These are phyloP conservation scores for Ceratotherium simum DNA, from an alignment of 2,113 vertebrate species.

Conservation along the genomic window DNA sequence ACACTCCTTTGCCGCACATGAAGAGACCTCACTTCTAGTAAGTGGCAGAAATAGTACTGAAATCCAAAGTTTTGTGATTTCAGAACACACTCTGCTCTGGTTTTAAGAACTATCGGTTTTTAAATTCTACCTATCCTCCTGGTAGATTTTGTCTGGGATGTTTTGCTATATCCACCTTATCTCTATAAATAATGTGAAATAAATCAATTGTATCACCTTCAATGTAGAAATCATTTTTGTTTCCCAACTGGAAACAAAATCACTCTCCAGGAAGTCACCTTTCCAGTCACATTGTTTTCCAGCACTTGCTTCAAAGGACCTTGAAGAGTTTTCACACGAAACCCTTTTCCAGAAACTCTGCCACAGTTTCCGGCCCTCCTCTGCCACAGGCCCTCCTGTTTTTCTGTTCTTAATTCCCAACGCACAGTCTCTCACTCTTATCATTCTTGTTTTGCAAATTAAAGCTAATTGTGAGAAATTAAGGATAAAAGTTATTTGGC, in stretches of 20 bases:
- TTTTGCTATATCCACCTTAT: not conserved
- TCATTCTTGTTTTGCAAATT: conserved; percentile 55
- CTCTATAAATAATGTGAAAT: not conserved
- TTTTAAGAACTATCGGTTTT: not conserved
- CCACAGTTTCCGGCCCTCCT: too few species aligned
- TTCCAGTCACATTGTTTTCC: not conserved
- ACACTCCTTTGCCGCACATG: not conserved
- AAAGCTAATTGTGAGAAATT: conserved; percentile 68
- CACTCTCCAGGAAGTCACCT: conserved; percentile 21
- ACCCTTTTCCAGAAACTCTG: not conserved
- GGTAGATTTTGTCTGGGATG: not conserved
- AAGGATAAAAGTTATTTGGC: conserved; percentile 65
- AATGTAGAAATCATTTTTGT: not conserved
- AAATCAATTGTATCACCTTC: not conserved
- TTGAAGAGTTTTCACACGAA: not conserved
- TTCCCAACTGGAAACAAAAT: not conserved
- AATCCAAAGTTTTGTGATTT: not conserved
- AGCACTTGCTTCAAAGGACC: not conserved
- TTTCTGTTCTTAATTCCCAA: not conserved
- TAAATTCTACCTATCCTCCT: not conserved
- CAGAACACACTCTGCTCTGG: not conserved
- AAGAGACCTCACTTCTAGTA: not conserved
- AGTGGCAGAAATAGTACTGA: not conserved
- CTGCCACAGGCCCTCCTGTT: not conserved
- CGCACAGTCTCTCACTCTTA: not conserved